Evolutionary conservation across 2,888 invertebrate species (phyloP), one percentile per base, ranked within the genome.

Genomic region (Polyommatus iphigenia): DNA sequence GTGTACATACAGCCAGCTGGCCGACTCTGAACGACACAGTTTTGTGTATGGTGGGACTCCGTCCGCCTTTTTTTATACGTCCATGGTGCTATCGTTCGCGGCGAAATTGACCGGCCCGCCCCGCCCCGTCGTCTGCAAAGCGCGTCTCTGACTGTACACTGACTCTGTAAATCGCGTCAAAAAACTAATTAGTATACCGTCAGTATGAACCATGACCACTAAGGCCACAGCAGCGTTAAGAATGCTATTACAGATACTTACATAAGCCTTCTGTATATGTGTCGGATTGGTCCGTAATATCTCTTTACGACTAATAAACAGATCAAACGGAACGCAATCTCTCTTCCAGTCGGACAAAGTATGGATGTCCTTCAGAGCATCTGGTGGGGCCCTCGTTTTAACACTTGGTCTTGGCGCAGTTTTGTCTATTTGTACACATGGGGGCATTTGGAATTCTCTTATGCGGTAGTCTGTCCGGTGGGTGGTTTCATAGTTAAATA

Each of bases 331-430:
- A 0, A 86, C 79, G 20, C 79, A 78, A 0, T 80, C 79, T 2
- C 77, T 78, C 41, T 81, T 86, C 84, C 85, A 87, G 0, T 85
- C 82, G 0, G 81, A 81, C 75, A 89, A 54, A 1, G 87, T 84
- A 20, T 87, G 84, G 3, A 83, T 41, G 54, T 86, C 81, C 78
- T 85, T 88, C 77, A 85, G 32, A 6, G 84, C 84, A 1, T 80
- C 77, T 67, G 2, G 15, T 29, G 67, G 29, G 1, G 67, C 6
- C 15, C 67, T 67, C 15, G 15, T 32, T 13, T 32, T 67, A 18
- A 13, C 15, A 6, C 29, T 18, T 18, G 18, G 15, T 29, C 7
- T 5, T 18, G 29, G 67, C 6, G 13, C 62, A 59, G 3, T 62
- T 67, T 15, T 67, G 13, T 15, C 5, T 15, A 6, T 5, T 67